These are phyloP conservation scores for Parthenolecanium corni DNA, from an alignment of 2,888 invertebrate species.

Conservation along the genomic window DNA sequence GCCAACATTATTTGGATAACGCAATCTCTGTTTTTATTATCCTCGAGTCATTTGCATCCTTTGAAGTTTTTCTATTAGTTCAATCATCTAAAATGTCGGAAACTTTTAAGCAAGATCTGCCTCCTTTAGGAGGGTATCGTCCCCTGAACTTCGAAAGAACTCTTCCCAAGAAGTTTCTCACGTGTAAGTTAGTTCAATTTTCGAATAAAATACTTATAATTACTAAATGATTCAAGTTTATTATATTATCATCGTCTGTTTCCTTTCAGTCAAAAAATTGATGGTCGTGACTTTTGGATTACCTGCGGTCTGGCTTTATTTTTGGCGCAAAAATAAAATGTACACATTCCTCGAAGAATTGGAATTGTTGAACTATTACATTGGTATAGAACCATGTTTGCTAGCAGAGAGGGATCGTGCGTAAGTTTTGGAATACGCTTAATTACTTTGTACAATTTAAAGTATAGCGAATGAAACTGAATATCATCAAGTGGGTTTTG, in stretches of 20 bases:
- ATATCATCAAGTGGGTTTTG: no score
- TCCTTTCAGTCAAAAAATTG: slow-evolving; percentile 10
- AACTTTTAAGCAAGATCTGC: slow-evolving; percentile 68
- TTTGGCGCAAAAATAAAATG: slow-evolving; percentile 16
- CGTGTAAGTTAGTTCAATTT: slow-evolving; percentile 45
- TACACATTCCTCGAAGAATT: slow-evolving; percentile 39
- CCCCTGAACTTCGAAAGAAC: slow-evolving; percentile 59
- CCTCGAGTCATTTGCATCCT: no score
- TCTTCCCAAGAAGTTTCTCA: slow-evolving; percentile 58
- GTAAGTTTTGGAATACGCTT: slow-evolving; percentile 40
- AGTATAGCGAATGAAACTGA: background rate
- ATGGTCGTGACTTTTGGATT: slow-evolving; percentile 6
- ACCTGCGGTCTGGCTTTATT: slow-evolving; percentile 16
- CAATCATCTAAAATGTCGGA: slow-evolving; percentile 9
- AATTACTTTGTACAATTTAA: background rate
- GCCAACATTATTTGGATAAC: no score
- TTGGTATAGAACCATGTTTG: slow-evolving; percentile 65
- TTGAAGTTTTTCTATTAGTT: no score
- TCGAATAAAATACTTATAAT: no score
- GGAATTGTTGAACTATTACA: slow-evolving; percentile 64
- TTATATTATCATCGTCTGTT: no score
- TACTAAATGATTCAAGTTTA: no score
- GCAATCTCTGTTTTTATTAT: no score
- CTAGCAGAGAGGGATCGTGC: slow-evolving; percentile 74
- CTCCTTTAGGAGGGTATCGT: slow-evolving; percentile 81